These are phyloP conservation scores for Andrena praecox DNA, from an alignment of 2,888 invertebrate species.

Conservation along the genomic window DNA sequence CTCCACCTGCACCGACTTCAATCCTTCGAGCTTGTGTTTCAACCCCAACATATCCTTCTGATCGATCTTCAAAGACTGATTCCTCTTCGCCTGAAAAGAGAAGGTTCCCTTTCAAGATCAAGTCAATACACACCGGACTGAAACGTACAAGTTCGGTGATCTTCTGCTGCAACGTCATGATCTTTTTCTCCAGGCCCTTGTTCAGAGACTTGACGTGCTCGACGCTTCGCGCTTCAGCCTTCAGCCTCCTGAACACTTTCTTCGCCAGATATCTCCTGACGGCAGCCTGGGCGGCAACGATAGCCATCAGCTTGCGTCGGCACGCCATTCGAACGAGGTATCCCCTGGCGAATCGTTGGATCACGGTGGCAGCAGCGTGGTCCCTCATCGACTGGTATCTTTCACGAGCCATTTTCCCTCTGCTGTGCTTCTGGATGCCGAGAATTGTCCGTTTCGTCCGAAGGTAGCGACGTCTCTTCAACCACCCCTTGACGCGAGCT, in stretches of 20 bases:
- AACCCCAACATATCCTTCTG: slow-evolving; percentile 89
- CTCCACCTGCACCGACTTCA: slow-evolving; percentile 91
- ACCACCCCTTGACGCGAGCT: slow-evolving; percentile 92
- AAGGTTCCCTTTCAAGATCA: neutral
- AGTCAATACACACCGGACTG: neutral
- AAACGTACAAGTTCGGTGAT: slow-evolving; percentile 90
- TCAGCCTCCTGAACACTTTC: slow-evolving; percentile 90
- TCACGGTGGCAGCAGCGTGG: slow-evolving; percentile 89
- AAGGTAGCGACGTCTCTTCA: slow-evolving; percentile 90
- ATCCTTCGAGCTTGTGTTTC: slow-evolving; percentile 90
- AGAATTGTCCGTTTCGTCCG: slow-evolving; percentile 88
- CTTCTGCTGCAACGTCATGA: slow-evolving; percentile 97
- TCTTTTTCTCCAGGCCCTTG: slow-evolving; percentile 98
- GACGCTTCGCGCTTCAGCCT: slow-evolving; percentile 96
- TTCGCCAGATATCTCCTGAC: slow-evolving; percentile 92
- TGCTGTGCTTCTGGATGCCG: slow-evolving; percentile 90
- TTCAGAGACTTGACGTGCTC: slow-evolving; percentile 97
- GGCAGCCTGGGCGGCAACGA: slow-evolving; percentile 87
- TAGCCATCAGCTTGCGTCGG: slow-evolving; percentile 87
- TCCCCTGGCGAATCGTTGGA: slow-evolving; percentile 94
- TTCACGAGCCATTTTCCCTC: slow-evolving; percentile 90
- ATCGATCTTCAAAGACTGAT: slow-evolving; percentile 88
- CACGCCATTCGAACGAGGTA: slow-evolving; percentile 91
- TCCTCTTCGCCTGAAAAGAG: slow-evolving; percentile 87
- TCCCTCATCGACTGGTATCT: slow-evolving; percentile 87